Evolutionary conservation across 2,113 vertebrate genomes (phyloP).

Genomic region (Myrmophylax atrothorax): DNA sequence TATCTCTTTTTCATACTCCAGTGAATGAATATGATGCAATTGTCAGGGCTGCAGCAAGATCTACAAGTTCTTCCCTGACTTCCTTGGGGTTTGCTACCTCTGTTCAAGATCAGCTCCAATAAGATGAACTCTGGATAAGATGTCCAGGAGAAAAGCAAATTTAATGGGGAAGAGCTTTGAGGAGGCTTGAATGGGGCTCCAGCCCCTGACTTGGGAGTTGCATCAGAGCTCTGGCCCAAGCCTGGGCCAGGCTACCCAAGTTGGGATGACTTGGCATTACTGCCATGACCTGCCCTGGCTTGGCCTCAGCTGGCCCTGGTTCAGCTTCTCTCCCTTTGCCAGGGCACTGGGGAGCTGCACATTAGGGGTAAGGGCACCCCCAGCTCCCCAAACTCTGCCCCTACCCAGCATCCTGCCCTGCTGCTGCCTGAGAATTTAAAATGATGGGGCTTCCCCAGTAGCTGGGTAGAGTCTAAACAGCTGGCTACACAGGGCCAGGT

Average conservation of each 20-base stretch:
- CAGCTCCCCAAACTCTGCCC: neutral
- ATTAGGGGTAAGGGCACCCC: neutral
- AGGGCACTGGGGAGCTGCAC: neutral
- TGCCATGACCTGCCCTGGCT: neutral
- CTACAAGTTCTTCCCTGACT: neutral
- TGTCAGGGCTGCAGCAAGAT: neutral
- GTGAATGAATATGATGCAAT: neutral
- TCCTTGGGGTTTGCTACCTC: neutral
- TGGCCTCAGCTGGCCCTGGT: neutral
- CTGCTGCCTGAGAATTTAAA: neutral
- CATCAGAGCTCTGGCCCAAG: neutral
- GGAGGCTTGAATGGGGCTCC: neutral
- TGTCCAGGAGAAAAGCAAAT: neutral
- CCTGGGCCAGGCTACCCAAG: neutral
- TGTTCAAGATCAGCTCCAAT: neutral
- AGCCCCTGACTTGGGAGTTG: neutral
- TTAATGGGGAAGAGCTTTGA: neutral
- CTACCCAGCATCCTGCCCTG: neutral
- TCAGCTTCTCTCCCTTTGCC: neutral
- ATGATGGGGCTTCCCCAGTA: neutral
- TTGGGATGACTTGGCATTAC: neutral
- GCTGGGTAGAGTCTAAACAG: neutral
- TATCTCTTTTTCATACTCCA: slow-evolving; percentile 24
- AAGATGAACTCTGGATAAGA: neutral
- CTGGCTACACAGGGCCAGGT: neutral